Evolutionary conservation across 2,797 vertebrate species (phyloP).

Genomic region (Sebastes iracundus): DNA sequence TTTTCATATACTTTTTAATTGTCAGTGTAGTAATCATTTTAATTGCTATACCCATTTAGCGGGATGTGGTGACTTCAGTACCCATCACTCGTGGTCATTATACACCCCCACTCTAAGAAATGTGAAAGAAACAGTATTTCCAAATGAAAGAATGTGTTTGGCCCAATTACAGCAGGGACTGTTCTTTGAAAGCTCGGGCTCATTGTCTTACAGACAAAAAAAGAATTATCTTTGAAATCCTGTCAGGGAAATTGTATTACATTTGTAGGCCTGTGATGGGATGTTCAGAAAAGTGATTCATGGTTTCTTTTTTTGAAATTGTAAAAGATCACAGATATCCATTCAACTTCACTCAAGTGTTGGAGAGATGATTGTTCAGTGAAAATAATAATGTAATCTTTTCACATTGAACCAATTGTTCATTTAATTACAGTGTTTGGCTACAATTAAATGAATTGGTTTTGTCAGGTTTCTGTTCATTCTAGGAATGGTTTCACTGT

Average conservation of each 20-base stretch:
- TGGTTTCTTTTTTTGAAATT: slow-evolving; percentile 59
- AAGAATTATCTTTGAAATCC: slow-evolving; percentile 69
- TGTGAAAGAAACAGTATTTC: slow-evolving; percentile 77
- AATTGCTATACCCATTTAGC: slow-evolving; percentile 83
- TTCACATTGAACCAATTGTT: slow-evolving; percentile 67
- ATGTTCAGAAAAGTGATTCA: slow-evolving; percentile 59
- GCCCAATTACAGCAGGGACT: slow-evolving; percentile 73
- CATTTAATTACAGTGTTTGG: slow-evolving; percentile 75
- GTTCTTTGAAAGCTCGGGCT: slow-evolving; percentile 69
- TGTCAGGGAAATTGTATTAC: slow-evolving; percentile 55
- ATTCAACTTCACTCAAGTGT: slow-evolving; percentile 68
- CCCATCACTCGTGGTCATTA: slow-evolving; percentile 81
- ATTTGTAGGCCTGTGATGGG: slow-evolving; percentile 57
- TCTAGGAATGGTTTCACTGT: slow-evolving; percentile 8
- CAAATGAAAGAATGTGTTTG: slow-evolving; percentile 81
- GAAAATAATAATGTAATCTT: slow-evolving; percentile 70
- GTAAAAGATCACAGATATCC: slow-evolving; percentile 64
- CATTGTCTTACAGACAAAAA: slow-evolving; percentile 78
- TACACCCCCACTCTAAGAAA: slow-evolving; percentile 76
- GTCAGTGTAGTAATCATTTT: slow-evolving; percentile 85
- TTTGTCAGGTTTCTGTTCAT: slow-evolving; percentile 61
- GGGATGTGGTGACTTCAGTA: slow-evolving; percentile 80
- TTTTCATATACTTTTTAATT: slow-evolving; percentile 86
- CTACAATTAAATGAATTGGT: slow-evolving; percentile 63
- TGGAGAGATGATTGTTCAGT: slow-evolving; percentile 58